A percentile compares a stretch with the other conserved stretches of the same genome.
These are phyloP conservation scores for Mellivora capensis DNA, from an alignment of 2,113 vertebrate genomes.

Conservation along the genomic window DNA sequence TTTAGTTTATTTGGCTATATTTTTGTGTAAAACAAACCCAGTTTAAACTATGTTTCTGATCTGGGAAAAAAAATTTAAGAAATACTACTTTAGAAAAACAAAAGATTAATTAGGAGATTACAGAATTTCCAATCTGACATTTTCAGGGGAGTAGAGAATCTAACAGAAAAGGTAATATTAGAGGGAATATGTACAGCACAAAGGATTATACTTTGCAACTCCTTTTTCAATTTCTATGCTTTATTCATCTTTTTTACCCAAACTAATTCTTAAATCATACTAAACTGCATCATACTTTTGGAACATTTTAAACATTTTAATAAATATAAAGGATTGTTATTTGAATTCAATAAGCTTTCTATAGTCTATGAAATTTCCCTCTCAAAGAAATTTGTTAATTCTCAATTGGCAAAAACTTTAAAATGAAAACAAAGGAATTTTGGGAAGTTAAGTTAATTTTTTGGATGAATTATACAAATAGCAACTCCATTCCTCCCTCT, in stretches of 20 bases:
- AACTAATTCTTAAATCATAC: neutral
- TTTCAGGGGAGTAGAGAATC: neutral
- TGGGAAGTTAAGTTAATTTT: neutral
- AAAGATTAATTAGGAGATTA: neutral
- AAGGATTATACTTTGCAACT: neutral
- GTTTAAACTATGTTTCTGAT: neutral
- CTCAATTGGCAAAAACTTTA: neutral
- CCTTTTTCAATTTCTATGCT: neutral
- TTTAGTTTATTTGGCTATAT: neutral
- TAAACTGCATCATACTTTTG: neutral
- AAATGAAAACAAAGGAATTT: neutral
- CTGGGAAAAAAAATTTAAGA: neutral
- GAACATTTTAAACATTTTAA: conserved; percentile 1
- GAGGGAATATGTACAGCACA: neutral
- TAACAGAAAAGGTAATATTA: neutral
- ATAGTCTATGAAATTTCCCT: neutral
- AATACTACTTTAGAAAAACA: conserved; percentile 1
- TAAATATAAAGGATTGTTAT: conserved; percentile 7
- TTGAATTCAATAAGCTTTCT: neutral
- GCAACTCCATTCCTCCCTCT: neutral
- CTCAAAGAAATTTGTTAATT: neutral
- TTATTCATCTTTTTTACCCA: neutral
- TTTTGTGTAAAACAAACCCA: neutral
- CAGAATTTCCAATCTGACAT: neutral
- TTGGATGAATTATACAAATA: conserved; percentile 30